phyloP scores from a whole-genome alignment of 1,140 invertebrate species.

The Drosophila kepulauana region DNA sequence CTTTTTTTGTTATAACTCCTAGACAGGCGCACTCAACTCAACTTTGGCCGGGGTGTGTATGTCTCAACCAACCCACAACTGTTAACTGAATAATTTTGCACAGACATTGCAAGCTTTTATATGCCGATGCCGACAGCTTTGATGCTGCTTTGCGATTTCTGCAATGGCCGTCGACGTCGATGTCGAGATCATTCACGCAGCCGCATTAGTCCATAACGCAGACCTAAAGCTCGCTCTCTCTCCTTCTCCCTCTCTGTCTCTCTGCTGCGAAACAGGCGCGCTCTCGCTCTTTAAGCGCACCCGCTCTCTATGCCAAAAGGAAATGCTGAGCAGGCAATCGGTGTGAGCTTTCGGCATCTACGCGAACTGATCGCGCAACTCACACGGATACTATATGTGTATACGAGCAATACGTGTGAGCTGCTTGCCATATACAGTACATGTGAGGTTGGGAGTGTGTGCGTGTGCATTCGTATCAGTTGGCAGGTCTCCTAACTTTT shows the following conservation, averaged over 20 bases:
- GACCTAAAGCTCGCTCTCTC: constrained; percentile 58
- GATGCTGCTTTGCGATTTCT: constrained; percentile 61
- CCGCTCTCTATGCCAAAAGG: constrained; percentile 49
- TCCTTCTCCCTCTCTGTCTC: constrained; percentile 5
- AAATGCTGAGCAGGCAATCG: constrained; percentile 39
- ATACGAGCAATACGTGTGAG: constrained; percentile 56
- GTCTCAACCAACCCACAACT: constrained; percentile 83
- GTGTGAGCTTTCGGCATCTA: constrained; percentile 57
- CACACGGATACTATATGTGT: constrained; percentile 71
- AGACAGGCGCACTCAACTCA: constrained; percentile 45
- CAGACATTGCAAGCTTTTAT: constrained; percentile 81
- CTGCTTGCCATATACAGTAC: not conserved
- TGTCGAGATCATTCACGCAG: constrained; percentile 50
- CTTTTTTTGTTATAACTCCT: constrained; percentile 58
- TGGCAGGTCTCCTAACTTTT: constrained; percentile 20
- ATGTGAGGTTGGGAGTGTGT: constrained; percentile 45
- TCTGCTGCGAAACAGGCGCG: not conserved
- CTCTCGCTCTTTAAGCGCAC: constrained; percentile 26
- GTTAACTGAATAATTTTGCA: constrained; percentile 84
- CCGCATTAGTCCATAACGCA: constrained; percentile 38
- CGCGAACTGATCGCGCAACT: constrained; percentile 18
- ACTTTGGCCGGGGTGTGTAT: constrained; percentile 62
- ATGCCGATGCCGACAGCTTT: constrained; percentile 56
- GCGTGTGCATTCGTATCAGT: constrained; percentile 39
- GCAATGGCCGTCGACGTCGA: constrained; percentile 43